Base-by-base conservation (phyloP, 1,140 invertebrate genomes). In the Pseudomyrmex pallidus region DNA sequence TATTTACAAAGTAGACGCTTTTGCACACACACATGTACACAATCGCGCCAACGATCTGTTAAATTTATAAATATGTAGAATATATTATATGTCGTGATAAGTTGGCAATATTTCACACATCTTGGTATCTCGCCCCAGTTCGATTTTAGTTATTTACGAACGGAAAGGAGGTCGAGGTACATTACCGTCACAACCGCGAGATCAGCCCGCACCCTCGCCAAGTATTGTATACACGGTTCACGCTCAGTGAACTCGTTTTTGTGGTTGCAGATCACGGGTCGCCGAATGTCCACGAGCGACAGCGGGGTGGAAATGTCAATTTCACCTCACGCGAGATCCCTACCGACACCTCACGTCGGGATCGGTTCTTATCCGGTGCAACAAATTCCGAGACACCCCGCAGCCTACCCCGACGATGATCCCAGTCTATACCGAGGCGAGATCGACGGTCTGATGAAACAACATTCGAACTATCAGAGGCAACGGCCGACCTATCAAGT, bases 381-480 rank as follows among this genome's bases (percentile, higher is more conserved):
- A 89, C 91, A 90, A 72, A 92, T 92, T 83, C 92, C 91, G 74
- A 92, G 93, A 83, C 94, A 94, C 85, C 93, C 93, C 62, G 92
- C 91, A 52, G 92, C 90, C 50, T 94, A 90, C 86, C 91, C 93
- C 86, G 96, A 96, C 67, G 96, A 96, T 85, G 96, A 96, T 93
- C 96, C 96, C 0, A 94, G 93, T 63, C 95, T 95, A 84, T 96
- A 96, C 90, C 95, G 95, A 87, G 96, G 96, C 63, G 97, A 97
- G 92, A 92, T 97, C 80, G 97, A 98, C 90, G 96, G 95, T 64
- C 92, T 97, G 70, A 97, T 97, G 95, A 95, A 96, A 86, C 95
- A 96, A 84, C 96, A 97, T 94, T 96, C 96, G n/a, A 90, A 86
- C 54, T 94, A 93, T 85, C 93, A 92, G 87, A 90, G 89, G 77